Percentiles rank a stretch among this genome's conserved stretches.
Conservation (phyloP, 2,888 invertebrate genomes). For the Protonemura montana region DNA sequence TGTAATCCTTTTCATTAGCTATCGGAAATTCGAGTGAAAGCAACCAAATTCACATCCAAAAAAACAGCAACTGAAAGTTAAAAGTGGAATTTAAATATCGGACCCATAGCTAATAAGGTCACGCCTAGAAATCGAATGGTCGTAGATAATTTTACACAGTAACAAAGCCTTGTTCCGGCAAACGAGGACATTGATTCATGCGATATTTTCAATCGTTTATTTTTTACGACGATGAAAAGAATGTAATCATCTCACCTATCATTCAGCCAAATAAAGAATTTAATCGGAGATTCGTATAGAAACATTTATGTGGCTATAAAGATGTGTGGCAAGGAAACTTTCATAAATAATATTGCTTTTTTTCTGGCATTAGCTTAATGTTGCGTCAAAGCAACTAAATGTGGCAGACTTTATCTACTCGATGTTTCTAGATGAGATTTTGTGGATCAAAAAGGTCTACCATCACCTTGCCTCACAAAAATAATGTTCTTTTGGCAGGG, state of each 20-base stretch:
- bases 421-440: too few relatives aligned
- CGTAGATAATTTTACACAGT: not conserved
- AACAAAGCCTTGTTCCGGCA: not conserved
- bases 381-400: not conserved
- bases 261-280: slow-evolving; percentile 8
- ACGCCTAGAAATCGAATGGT: slow-evolving; percentile 27
- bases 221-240: not conserved
- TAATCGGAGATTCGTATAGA: not conserved
- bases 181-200: not conserved
- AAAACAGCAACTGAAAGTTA: slow-evolving; percentile 16
- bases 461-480: too few relatives aligned
- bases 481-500: too few relatives aligned
- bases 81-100: slow-evolving; percentile 28
- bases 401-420: too few relatives aligned
- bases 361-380: not conserved
- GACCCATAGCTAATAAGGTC: slow-evolving; percentile 31
- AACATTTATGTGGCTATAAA: not conserved
- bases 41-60: slow-evolving; percentile 19
- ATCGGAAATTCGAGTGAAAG: slow-evolving; percentile 8
- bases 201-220: not conserved
- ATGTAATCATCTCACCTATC: slow-evolving; percentile 20
- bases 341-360: not conserved
- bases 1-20: not conserved
- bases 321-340: not conserved
- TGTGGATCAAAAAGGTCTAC: too few relatives aligned